Percentiles rank a stretch among this genome's conserved stretches.
These are phyloP conservation scores for Porphyrio hochstetteri DNA, from an alignment of 2,113 vertebrate genomes.

Conservation along the genomic window DNA sequence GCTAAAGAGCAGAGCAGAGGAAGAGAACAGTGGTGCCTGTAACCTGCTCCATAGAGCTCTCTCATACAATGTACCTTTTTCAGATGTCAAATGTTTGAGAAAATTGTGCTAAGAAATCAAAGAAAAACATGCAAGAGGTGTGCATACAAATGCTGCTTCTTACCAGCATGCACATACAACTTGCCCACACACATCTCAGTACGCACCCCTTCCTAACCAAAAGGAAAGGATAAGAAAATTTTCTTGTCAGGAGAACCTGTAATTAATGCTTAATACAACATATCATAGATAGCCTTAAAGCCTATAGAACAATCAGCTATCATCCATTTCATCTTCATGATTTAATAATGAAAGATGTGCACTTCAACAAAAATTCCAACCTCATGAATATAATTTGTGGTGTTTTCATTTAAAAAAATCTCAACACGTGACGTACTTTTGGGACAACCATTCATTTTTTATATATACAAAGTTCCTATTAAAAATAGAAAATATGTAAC, in stretches of 20 bases:
- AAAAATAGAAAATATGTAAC: not conserved
- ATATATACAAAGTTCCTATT: not conserved
- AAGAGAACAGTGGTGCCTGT: not conserved
- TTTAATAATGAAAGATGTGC: not conserved
- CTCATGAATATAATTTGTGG: not conserved
- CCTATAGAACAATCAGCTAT: not conserved
- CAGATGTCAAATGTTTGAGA: not conserved
- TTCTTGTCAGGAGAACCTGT: not conserved
- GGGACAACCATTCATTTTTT: not conserved
- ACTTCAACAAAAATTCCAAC: not conserved
- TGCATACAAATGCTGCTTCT: not conserved
- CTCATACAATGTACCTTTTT: not conserved
- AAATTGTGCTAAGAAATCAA: not conserved
- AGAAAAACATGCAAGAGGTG: not conserved
- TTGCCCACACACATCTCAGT: not conserved
- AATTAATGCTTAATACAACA: not conserved
- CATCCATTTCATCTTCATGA: not conserved
- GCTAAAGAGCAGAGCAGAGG: not conserved
- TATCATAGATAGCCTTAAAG: not conserved
- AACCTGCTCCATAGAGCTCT: not conserved
- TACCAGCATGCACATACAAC: not conserved
- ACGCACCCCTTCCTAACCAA: not conserved
- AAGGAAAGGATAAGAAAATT: not conserved
- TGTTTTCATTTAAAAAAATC: not conserved
- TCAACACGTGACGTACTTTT: not conserved